Evolutionary conservation across 2,113 vertebrate genomes (phyloP), one percentile per base, ranked within the genome.

Genomic region (Thinocorus orbignyianus): DNA sequence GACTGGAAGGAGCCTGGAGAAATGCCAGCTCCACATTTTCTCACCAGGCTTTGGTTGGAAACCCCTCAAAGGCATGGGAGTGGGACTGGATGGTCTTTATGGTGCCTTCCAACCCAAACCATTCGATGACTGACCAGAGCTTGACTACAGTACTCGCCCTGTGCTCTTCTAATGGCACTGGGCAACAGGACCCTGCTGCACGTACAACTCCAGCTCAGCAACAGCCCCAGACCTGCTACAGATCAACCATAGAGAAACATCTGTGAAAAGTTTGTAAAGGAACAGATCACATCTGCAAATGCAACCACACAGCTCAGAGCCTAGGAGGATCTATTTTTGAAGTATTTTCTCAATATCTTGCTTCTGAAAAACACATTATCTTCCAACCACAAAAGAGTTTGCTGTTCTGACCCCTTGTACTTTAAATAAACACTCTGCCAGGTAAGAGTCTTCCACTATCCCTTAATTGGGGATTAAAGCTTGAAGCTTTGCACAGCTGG

Each of bases 61-160:
- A 30, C 51, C 51, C 51, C 26, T 52, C 26, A 52, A 28, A 25
- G 51, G 51, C 51, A 30, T 26, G 14, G 7, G 13, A 7, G 26
- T 52, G 51, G 51, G 51, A 52, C 51, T 52, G 26, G 26, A 52
- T 52, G 51, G 25, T 52, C 51, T 52, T 28, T 28, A 52, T 9
- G 25, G 14, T 28, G 14, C 26, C 51, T 52, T 52, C 51, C 51
- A 52, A 52, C 8, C 51, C 14, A 16, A 52, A 52, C 51, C 51
- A 52, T 30, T 52, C 26, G 16, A 52, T 52, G 51, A 37, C 35
- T 3, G 31, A 8, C 0, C 1, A 23, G 64, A 81, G 15, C 49
- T 57, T 4, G 1, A 6, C 9, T 6, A n/a, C 35, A 37, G 30
- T 22, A 1, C 24, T 51, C 31, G 7, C 13, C 18, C 16, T 7